Percentiles rank a stretch among this genome's conserved stretches.
Conservation (phyloP, 2,888 invertebrate species). For the Lacanobia oleracea region DNA sequence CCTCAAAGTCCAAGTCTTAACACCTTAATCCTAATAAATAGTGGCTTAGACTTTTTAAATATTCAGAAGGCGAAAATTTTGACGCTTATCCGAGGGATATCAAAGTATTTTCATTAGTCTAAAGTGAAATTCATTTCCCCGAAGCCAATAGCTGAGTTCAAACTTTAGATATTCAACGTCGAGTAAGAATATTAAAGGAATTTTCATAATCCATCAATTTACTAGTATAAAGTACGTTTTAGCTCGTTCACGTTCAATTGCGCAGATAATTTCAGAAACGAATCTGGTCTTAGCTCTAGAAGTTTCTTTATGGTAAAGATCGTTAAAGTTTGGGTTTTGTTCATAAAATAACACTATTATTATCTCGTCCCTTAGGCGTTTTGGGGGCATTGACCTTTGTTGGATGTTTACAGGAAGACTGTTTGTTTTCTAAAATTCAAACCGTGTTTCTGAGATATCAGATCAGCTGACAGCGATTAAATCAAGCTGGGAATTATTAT, state of each 20-base stretch:
- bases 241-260: slow-evolving; percentile 68
- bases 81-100: slow-evolving; percentile 72
- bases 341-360: slow-evolving; percentile 41
- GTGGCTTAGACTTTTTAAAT: slow-evolving; percentile 58
- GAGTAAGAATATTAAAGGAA: slow-evolving; percentile 82
- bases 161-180: slow-evolving; percentile 78
- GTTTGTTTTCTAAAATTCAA: neutral
- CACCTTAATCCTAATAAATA: slow-evolving; percentile 44
- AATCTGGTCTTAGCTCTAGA: slow-evolving; percentile 60
- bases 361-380: neutral
- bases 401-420: neutral
- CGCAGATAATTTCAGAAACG: slow-evolving; percentile 57
- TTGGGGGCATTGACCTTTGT: neutral
- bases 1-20: slow-evolving; percentile 6
- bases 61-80: slow-evolving; percentile 72
- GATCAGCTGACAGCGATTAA: neutral
- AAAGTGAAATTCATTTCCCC: slow-evolving; percentile 87
- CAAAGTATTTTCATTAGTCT: slow-evolving; percentile 88
- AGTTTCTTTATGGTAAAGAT: slow-evolving; percentile 30
- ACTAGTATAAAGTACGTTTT: slow-evolving; percentile 63
- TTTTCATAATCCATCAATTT: slow-evolving; percentile 87
- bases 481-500: too few relatives aligned
- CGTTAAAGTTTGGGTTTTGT: slow-evolving; percentile 21
- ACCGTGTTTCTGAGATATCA: neutral
- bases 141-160: slow-evolving; percentile 78